These are phyloP conservation scores for Turritopsis dohrnii DNA, from an alignment of 30 jellyfish, hydroid and myxozoan species.

Conservation along the genomic window DNA sequence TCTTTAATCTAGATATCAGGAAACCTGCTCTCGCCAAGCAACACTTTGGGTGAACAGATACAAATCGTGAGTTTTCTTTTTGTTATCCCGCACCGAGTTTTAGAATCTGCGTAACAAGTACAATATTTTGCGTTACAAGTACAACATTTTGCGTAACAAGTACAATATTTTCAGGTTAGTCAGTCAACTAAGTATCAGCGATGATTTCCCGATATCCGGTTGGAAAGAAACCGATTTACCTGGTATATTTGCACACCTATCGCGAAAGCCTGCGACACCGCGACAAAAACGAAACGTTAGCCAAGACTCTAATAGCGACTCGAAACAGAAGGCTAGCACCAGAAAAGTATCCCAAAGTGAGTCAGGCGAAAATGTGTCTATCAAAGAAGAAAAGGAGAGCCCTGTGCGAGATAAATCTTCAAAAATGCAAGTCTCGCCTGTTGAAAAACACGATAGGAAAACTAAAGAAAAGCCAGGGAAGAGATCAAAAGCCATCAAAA, in stretches of 20 bases:
- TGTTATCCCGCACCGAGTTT: background rate
- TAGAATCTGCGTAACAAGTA: too few species aligned
- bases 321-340: background rate
- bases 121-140: too few species aligned
- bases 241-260: conserved; percentile 11
- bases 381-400: conserved; percentile 10
- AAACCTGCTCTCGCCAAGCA: conserved; percentile 43
- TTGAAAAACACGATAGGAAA: conserved; percentile 25
- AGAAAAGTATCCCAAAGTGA: conserved; percentile 15
- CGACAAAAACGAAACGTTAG: conserved; percentile 25
- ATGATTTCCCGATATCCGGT: conserved; percentile 11
- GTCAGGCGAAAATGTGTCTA: background rate
- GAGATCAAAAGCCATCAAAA: background rate
- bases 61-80: conserved; percentile 32
- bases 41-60: conserved; percentile 49
- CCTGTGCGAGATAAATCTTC: background rate
- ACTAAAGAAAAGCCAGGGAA: conserved; percentile 24
- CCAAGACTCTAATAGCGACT: conserved; percentile 1
- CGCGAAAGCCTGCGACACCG: conserved; percentile 33
- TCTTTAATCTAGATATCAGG: conserved; percentile 56
- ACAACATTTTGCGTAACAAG: too few species aligned
- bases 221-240: conserved; percentile 28
- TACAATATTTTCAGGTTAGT: conserved; percentile 14
- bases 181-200: conserved; percentile 22
- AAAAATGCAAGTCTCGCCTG: conserved; percentile 10